These are phyloP conservation scores for Macrotis lagotis DNA, from an alignment of 2,113 vertebrate genomes.

Conservation along the genomic window DNA sequence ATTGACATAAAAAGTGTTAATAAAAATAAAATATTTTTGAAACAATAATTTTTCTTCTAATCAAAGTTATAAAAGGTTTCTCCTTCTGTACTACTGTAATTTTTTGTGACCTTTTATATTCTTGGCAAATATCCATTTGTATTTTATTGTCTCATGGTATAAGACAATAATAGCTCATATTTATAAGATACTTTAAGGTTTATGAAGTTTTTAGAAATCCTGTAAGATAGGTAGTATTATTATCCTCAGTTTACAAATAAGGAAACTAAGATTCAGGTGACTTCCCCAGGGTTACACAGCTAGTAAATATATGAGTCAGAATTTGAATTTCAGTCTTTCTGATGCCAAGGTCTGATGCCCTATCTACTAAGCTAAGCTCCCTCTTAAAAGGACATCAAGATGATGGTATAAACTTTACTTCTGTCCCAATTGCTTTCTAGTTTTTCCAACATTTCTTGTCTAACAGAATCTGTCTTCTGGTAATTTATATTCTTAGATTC, in stretches of 20 bases:
- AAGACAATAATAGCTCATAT: neutral
- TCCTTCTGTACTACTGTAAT: neutral
- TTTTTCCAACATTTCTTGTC: neutral
- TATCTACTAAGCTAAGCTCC: neutral
- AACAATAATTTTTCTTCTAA: neutral
- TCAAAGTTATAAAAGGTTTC: neutral
- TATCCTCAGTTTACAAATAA: neutral
- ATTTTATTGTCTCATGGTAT: neutral
- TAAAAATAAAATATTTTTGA: neutral
- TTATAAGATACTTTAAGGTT: neutral
- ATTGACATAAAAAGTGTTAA: neutral
- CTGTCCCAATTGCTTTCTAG: neutral
- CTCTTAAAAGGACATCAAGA: neutral
- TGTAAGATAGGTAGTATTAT: neutral
- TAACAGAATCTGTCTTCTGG: neutral
- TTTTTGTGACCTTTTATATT: neutral
- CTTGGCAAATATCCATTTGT: neutral
- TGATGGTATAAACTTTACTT: neutral
- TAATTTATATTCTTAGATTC: neutral
- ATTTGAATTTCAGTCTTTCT: neutral
- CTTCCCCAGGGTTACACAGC: neutral
- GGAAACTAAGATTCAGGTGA: neutral
- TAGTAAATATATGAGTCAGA: neutral
- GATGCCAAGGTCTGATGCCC: neutral
- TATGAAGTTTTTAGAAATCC: neutral